Base-by-base conservation (phyloP, 2,888 invertebrate genomes). In the Lasioglossum oenotherae region DNA sequence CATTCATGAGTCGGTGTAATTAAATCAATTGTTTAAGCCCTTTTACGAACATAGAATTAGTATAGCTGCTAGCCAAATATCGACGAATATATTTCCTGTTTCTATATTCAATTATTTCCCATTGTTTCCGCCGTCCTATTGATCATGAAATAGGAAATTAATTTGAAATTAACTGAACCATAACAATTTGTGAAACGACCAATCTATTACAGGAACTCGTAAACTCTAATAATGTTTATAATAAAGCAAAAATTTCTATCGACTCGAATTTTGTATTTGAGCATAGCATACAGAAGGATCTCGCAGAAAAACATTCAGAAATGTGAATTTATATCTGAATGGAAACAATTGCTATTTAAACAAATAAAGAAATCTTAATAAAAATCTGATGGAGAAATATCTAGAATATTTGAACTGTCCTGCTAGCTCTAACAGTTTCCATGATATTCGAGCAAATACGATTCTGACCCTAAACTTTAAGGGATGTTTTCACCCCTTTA, bases 1-100 rank as follows among this genome's bases (percentile, higher is more conserved):
- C 38, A 41, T 57, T 14, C 53, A 14, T 35, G 14, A 27, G 23
- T 76, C 72, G 41, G 49, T 53, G 19, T 49, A 71, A 49, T 46
- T 64, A 53, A 57, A 41, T 72, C 49, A 38, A 71, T 69, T 69
- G 67, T 69, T 69, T 69, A 38, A 69, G 35, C 38, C 57, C 12
- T 71, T 71, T 38, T n/a, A n/a, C 71, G 71, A 41, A 41, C 38
- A n/a, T 41, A n/a, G 41, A 71, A 71, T 71, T n/a, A n/a, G n/a
- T 71, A 12, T n/a, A 12, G 41, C 5, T n/a, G 4, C 38, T 38
- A 41, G 3, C 14, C 14, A 41, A 71, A 41, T 69, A 69, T 64
- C 31, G 6, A 6, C 31, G 8, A 31, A 19, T 64, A 41, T 35
- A 60, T 60, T 27, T 27, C 27, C 27, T 14, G 27, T 31, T 31